Evolutionary conservation across 92 coral and sea anemone genomes (phyloP).

Genomic region (Palythoa heliodiscus): DNA sequence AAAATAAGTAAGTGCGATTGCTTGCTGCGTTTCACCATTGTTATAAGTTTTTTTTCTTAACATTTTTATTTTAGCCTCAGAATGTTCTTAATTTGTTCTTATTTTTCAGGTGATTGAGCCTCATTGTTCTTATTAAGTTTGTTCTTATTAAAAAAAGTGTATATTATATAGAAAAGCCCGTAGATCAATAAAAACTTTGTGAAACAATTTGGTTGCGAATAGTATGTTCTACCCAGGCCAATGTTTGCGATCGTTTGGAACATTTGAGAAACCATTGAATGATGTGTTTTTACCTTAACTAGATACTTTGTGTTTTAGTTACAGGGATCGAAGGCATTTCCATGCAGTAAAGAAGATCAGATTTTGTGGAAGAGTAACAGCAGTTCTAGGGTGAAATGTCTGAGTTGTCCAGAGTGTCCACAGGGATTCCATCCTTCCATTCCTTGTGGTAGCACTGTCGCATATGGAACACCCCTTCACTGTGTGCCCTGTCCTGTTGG

Average conservation of each 20-base stretch:
- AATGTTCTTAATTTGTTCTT: too few species aligned
- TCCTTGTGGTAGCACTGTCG: slow-evolving; percentile 14
- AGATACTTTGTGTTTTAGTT: neutral
- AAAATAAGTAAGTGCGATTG: too few species aligned
- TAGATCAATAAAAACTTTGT: too few species aligned
- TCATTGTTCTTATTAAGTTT: too few species aligned
- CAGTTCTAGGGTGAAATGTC: neutral
- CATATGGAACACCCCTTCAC: slow-evolving; percentile 25
- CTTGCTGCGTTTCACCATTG: too few species aligned
- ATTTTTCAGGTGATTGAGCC: too few species aligned
- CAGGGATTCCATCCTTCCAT: slow-evolving; percentile 13
- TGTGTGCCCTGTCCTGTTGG: slow-evolving; percentile 5
- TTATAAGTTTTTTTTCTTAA: too few species aligned
- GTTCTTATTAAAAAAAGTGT: too few species aligned
- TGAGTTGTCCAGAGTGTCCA: slow-evolving; percentile 24
- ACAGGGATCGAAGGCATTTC: slow-evolving; percentile 1
- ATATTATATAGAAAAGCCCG: too few species aligned
- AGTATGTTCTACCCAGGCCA: too few species aligned
- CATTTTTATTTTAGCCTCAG: too few species aligned
- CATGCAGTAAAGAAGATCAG: neutral
- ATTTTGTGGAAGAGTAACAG: slow-evolving; percentile 23
- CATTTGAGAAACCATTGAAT: neutral
- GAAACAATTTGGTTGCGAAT: too few species aligned
- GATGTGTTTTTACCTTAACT: neutral
- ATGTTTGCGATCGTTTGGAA: neutral